Base-by-base conservation (phyloP, 2,888 invertebrate species). In the Zele albiditarsus region DNA sequence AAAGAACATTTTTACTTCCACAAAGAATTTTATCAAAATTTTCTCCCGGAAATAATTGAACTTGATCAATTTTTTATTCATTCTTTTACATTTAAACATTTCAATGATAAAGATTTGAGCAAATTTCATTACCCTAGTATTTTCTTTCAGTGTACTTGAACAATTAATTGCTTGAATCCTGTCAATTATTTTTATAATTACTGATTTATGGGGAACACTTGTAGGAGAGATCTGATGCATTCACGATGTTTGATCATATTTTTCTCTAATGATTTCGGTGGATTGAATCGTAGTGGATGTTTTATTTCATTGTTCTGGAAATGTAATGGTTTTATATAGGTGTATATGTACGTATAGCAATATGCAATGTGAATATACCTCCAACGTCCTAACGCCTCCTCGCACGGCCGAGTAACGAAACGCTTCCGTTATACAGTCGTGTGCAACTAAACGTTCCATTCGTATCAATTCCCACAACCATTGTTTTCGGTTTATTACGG, bases 401-500 rank as follows among this genome's bases (percentile, higher is more conserved):
- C 28, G 68, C 53, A 68, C 68, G 53, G 46, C 25, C 27, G 53
- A 68, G 31, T 71, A 71, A 71, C 71, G 62, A 60, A 71, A 71
- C 49, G 60, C 71, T 71, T 73, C 71, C 75, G 75, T 71, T 75
- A 74, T 58, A 57, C 25, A 53, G 28, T 68, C 58, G 57, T 58
- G 49, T 38, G 71, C 67, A 74, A 60, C 66, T 74, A 78, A 82
- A 79, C 80, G 78, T 77, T 80, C 80, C 80, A 81, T 83, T 82
- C 78, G 77, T 83, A 80, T 79, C 76, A 79, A 80, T 81, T 79
- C 80, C 77, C 80, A 79, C 77, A 78, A 74, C 82, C 81, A 86
- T 86, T 85, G 85, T 86, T 82, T 84, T 80, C 80, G 80, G 73
- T 71, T 76, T 79, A 79, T 78, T 77, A 77, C 77, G 71, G 76